Evolutionary conservation across 2,113 vertebrate genomes (phyloP).

Genomic region (Pelusios castaneus): DNA sequence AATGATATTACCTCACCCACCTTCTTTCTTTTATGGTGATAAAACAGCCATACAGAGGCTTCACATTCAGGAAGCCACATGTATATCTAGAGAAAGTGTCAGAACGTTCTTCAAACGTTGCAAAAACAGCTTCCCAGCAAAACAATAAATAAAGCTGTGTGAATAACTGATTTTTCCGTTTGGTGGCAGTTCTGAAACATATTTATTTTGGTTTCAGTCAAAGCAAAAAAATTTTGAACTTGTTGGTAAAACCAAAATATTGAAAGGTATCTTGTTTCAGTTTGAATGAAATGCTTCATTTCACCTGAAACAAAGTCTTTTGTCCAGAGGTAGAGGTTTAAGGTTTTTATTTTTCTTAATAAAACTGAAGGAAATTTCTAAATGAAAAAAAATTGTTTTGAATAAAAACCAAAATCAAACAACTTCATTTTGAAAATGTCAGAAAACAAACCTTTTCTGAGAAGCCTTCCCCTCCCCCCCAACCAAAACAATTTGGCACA

Average conservation of each 20-base stretch:
- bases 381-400: background rate
- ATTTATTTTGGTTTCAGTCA: background rate
- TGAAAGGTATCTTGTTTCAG: background rate
- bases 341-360: background rate
- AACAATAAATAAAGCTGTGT: background rate
- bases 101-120: background rate
- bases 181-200: background rate
- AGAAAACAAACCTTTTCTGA: background rate
- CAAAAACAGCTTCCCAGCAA: background rate
- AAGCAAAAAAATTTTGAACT: background rate
- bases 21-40: background rate
- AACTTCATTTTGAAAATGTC: background rate
- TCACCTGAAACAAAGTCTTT: background rate
- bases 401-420: background rate
- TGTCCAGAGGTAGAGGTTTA: background rate
- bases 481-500: background rate
- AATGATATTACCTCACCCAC: background rate
- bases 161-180: background rate
- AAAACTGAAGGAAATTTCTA: background rate
- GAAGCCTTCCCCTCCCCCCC: too few species aligned
- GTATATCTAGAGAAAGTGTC: background rate
- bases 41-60: background rate
- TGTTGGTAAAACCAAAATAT: background rate
- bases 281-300: background rate
- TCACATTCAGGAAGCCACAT: background rate